Evolutionary conservation across 2,888 invertebrate species (phyloP).

Genomic region (Marasmarcha lunaedactyla): DNA sequence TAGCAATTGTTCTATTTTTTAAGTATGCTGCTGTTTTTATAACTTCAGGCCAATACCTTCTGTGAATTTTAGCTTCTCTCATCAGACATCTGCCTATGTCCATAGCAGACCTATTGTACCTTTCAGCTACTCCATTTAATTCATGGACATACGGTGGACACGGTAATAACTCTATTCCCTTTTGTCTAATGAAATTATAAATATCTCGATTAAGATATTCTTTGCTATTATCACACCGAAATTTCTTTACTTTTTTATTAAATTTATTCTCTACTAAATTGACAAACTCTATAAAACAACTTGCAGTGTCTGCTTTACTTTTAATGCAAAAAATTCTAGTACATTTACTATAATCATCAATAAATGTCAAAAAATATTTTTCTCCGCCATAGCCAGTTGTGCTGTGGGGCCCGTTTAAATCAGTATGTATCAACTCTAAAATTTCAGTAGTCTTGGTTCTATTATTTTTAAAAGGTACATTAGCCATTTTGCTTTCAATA

Average conservation of each 20-base stretch:
- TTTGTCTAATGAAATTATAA: conserved; percentile 16
- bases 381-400: conserved; percentile 18
- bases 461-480: no score
- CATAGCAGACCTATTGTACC: conserved; percentile 20
- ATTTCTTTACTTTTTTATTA: conserved; percentile 17
- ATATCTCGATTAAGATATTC: conserved; percentile 19
- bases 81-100: conserved; percentile 19
- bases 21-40: conserved; percentile 21
- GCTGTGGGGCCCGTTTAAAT: conserved; percentile 20
- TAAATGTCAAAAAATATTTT: conserved; percentile 21
- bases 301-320: conserved; percentile 14
- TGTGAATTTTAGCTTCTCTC: conserved; percentile 18
- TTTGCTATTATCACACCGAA: conserved; percentile 20
- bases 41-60: conserved; percentile 19
- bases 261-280: conserved; percentile 16
- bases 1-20: conserved; percentile 21
- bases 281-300: conserved; percentile 17
- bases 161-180: conserved; percentile 18
- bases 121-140: conserved; percentile 21
- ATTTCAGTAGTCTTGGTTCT: no score
- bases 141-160: conserved; percentile 22
- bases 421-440: conserved; percentile 18
- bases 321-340: conserved; percentile 17
- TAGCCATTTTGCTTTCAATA: no score
- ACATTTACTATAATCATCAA: conserved; percentile 20